Evolutionary conservation across 2,797 vertebrate genomes (phyloP).

Genomic region (Philypnodon macrostomus): DNA sequence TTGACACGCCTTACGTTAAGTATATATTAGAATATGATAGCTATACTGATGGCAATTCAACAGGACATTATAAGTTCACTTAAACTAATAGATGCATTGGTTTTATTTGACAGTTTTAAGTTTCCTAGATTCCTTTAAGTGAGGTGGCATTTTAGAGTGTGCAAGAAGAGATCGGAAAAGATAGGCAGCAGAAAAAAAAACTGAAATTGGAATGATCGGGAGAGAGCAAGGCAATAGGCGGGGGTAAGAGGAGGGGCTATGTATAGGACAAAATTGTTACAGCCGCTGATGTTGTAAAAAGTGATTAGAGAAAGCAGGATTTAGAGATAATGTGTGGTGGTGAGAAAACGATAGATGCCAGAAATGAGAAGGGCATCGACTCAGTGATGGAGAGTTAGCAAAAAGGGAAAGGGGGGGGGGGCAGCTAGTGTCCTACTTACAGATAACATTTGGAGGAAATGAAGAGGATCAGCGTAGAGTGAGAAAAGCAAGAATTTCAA

Average conservation of each 20-base stretch:
- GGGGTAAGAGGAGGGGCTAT: slow-evolving; percentile 25
- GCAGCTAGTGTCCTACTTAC: slow-evolving; percentile 44
- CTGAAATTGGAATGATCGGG: slow-evolving; percentile 35
- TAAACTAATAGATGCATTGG: no score
- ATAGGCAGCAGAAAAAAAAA: slow-evolving; percentile 42
- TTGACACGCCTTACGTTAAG: no score
- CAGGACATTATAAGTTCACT: no score
- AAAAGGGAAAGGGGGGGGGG: slow-evolving; percentile 10
- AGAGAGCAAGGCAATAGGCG: slow-evolving; percentile 15
- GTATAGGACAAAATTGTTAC: slow-evolving; percentile 37
- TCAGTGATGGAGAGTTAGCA: slow-evolving; percentile 41
- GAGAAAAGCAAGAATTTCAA: not conserved
- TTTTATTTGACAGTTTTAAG: no score
- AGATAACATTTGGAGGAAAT: slow-evolving; percentile 35
- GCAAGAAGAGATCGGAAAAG: slow-evolving; percentile 13
- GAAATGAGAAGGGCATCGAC: slow-evolving; percentile 40
- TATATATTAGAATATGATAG: no score
- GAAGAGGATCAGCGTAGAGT: not conserved
- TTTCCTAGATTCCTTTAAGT: no score
- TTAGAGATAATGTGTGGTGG: slow-evolving; percentile 42
- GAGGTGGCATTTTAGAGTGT: no score
- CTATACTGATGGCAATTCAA: no score
- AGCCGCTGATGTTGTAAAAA: slow-evolving; percentile 55
- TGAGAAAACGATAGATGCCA: slow-evolving; percentile 46
- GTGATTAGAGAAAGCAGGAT: slow-evolving; percentile 50